phyloP scores from a whole-genome alignment of 1,140 invertebrate species.

The Heliconius eleuchia region DNA sequence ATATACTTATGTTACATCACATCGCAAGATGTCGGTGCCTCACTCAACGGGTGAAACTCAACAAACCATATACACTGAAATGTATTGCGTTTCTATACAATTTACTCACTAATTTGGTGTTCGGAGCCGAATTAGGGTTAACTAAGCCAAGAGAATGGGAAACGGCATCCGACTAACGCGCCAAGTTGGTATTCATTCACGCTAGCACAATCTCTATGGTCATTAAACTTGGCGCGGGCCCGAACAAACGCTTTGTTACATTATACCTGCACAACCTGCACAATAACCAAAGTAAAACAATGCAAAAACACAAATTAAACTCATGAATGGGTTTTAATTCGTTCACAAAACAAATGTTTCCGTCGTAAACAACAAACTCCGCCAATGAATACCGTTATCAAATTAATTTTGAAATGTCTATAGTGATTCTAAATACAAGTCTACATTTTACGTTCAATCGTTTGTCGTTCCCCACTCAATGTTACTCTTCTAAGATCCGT shows the following conservation, averaged over 20 bases:
- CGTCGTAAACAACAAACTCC: neutral
- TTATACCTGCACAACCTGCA: conserved; percentile 8
- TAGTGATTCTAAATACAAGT: neutral
- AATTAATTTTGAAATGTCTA: neutral
- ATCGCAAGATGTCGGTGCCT: conserved; percentile 58
- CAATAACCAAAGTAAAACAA: conserved; percentile 5
- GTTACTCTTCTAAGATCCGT: conserved; percentile 47
- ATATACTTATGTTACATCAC: too few species aligned
- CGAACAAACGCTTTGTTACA: neutral
- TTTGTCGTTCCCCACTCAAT: conserved; percentile 42
- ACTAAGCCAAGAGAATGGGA: conserved; percentile 48
- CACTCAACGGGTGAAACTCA: conserved; percentile 79
- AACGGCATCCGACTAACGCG: conserved; percentile 38
- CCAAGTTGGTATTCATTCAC: conserved; percentile 14
- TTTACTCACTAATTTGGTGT: conserved; percentile 76
- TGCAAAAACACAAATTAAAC: conserved; percentile 6
- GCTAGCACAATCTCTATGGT: neutral
- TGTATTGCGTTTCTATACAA: conserved; percentile 72
- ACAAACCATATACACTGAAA: conserved; percentile 74
- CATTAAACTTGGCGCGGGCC: neutral
- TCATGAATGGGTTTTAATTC: neutral
- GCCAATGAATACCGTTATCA: conserved; percentile 4
- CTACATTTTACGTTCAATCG: conserved; percentile 17
- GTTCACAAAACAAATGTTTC: neutral
- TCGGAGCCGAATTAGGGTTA: conserved; percentile 63